These are phyloP conservation scores for Lagria hirta DNA, from an alignment of 2,888 invertebrate genomes.

Conservation along the genomic window DNA sequence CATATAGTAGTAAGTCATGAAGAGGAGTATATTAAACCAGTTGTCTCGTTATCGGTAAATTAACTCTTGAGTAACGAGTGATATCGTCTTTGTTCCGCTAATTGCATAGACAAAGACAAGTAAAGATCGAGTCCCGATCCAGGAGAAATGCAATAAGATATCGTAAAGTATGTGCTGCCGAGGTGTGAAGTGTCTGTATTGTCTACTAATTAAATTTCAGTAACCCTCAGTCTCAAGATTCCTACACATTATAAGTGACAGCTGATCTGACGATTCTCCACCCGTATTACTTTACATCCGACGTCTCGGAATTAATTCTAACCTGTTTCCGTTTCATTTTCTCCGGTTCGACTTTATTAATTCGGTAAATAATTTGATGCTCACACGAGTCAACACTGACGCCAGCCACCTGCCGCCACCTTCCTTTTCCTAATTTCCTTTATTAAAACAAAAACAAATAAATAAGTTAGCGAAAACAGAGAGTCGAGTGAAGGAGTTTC, in stretches of 20 bases:
- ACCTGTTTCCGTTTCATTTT: slow-evolving; percentile 35
- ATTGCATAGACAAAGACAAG: slow-evolving; percentile 3
- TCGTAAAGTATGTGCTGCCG: slow-evolving; percentile 51
- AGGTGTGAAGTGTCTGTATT: slow-evolving; percentile 48
- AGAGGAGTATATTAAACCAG: no score
- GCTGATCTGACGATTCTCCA: slow-evolving; percentile 45
- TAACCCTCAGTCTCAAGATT: slow-evolving; percentile 47
- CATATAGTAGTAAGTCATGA: no score
- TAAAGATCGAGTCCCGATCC: slow-evolving; percentile 24
- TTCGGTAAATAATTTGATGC: slow-evolving; percentile 25
- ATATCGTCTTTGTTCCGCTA: slow-evolving; percentile 13
- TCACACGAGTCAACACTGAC: slow-evolving; percentile 7
- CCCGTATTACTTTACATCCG: slow-evolving; percentile 39
- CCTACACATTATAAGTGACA: slow-evolving; percentile 47
- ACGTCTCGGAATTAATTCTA: slow-evolving; percentile 36
- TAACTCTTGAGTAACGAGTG: slow-evolving; percentile 10
- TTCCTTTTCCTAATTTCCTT: slow-evolving; percentile 4
- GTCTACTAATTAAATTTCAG: slow-evolving; percentile 53
- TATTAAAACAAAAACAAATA: slow-evolving; percentile 9
- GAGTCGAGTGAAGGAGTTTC: slow-evolving; percentile 39
- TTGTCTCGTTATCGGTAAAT: slow-evolving; percentile 18
- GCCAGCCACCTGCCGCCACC: slow-evolving; percentile 5
- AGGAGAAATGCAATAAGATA: slow-evolving; percentile 49
- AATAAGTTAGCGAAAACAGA: slow-evolving; percentile 33
- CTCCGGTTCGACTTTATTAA: slow-evolving; percentile 25